A percentile compares a stretch with the other conserved stretches of the same genome.
Evolutionary conservation across 2,888 invertebrate species (phyloP).

Genomic region (Prosopocoilus inquinatus): DNA sequence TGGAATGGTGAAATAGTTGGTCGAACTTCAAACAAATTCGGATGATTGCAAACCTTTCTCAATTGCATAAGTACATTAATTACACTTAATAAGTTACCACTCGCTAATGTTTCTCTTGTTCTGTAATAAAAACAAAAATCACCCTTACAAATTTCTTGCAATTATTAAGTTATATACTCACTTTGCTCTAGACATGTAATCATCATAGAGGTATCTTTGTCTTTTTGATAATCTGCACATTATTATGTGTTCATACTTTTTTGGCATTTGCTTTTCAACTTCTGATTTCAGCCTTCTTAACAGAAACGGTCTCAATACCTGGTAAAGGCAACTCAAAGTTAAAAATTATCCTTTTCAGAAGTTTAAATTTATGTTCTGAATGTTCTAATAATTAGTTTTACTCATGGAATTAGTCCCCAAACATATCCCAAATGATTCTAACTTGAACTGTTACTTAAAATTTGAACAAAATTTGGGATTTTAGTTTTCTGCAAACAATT

Average conservation of each 20-base stretch:
- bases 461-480: too few species aligned
- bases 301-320: conserved; percentile 91
- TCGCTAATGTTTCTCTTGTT: conserved; percentile 88
- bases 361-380: too few species aligned
- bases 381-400: too few species aligned
- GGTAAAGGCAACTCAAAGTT: conserved; percentile 30
- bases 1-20: conserved; percentile 93
- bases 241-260: conserved; percentile 93
- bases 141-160: too few species aligned
- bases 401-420: too few species aligned
- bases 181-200: conserved; percentile 97
- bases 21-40: conserved; percentile 95
- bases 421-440: too few species aligned
- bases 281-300: conserved; percentile 88
- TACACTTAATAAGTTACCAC: conserved; percentile 91
- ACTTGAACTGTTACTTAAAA: too few species aligned
- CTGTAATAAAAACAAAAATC: conserved; percentile 53
- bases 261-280: conserved; percentile 96
- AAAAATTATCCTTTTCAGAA: conserved; percentile 4
- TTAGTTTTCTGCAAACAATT: too few species aligned
- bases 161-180: too few species aligned
- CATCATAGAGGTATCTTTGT: conserved; percentile 96
- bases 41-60: conserved; percentile 97
- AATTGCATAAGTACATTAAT: conserved; percentile 97
- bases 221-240: conserved; percentile 93